These are phyloP conservation scores for Syncerus caffer DNA, from an alignment of 2,797 vertebrate genomes.

Conservation along the genomic window DNA sequence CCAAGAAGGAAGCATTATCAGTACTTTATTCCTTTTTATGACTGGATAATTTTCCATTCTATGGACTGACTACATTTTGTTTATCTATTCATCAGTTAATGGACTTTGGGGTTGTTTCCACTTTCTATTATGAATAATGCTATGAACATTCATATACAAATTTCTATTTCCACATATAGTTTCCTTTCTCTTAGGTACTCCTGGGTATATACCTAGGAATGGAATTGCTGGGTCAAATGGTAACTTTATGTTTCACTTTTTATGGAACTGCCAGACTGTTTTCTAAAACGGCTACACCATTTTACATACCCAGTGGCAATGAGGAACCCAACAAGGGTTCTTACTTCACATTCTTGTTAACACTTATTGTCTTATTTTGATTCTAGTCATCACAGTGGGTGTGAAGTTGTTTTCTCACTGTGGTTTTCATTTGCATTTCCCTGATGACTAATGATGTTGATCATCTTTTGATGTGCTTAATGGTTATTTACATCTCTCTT, in stretches of 20 bases:
- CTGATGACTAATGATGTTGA: not conserved
- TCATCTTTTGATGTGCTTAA: not conserved
- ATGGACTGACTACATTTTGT: not conserved
- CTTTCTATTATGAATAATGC: not conserved
- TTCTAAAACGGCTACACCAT: not conserved
- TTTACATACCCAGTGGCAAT: not conserved
- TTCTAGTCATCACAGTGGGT: not conserved
- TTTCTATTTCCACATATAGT: not conserved
- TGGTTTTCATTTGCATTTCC: not conserved
- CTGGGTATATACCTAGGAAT: not conserved
- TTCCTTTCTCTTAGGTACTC: not conserved
- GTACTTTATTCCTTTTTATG: not conserved
- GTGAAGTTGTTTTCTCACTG: not conserved
- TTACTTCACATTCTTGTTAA: not conserved
- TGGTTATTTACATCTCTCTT: not conserved
- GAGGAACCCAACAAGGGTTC: not conserved
- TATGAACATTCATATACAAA: not conserved
- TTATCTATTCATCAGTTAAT: not conserved
- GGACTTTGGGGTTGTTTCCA: not conserved
- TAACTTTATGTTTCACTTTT: not conserved
- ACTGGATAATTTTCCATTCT: not conserved
- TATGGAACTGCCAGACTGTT: not conserved
- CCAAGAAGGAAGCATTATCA: not conserved
- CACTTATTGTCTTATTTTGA: not conserved
- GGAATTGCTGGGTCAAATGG: not conserved